A percentile compares a stretch with the other conserved stretches of the same genome.
phyloP scores from a whole-genome alignment of 2,113 vertebrate genomes.

The Grallaria varia region DNA sequence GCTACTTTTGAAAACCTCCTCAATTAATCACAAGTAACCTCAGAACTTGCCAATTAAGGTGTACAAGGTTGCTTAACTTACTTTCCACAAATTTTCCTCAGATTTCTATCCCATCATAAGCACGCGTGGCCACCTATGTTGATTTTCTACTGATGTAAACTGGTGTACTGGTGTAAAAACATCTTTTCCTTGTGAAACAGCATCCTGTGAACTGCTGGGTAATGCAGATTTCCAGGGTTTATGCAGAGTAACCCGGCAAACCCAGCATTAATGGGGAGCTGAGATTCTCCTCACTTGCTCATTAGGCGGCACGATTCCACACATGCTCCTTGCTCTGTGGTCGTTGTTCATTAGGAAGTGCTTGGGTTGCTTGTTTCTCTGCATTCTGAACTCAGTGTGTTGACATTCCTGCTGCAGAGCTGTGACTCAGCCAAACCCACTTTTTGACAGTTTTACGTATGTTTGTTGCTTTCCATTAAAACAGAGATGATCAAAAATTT shows the following conservation, averaged over 20 bases:
- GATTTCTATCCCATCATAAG: not conserved
- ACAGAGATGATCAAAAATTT: not conserved
- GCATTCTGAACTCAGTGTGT: not conserved
- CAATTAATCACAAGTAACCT: constrained; percentile 18
- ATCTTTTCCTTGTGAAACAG: not conserved
- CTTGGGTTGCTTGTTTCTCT: not conserved
- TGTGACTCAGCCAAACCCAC: not conserved
- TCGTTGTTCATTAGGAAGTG: not conserved
- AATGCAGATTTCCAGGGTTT: not conserved
- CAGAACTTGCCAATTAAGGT: not conserved
- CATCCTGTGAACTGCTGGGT: not conserved
- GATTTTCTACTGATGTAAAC: not conserved
- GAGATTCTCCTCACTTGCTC: not conserved
- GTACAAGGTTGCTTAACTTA: not conserved
- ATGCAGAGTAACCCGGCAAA: not conserved
- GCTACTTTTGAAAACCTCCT: constrained; percentile 11
- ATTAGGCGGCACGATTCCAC: accelerated
- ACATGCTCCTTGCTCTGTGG: not conserved
- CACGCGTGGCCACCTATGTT: not conserved
- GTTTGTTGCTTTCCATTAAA: not conserved
- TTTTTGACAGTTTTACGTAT: not conserved
- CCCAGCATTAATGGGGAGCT: accelerated
- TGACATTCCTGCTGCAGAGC: not conserved
- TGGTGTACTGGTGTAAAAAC: not conserved
- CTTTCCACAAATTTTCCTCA: not conserved